Evolutionary conservation across 2,797 vertebrate genomes (phyloP).

Genomic region (Geotrypetes seraphini): DNA sequence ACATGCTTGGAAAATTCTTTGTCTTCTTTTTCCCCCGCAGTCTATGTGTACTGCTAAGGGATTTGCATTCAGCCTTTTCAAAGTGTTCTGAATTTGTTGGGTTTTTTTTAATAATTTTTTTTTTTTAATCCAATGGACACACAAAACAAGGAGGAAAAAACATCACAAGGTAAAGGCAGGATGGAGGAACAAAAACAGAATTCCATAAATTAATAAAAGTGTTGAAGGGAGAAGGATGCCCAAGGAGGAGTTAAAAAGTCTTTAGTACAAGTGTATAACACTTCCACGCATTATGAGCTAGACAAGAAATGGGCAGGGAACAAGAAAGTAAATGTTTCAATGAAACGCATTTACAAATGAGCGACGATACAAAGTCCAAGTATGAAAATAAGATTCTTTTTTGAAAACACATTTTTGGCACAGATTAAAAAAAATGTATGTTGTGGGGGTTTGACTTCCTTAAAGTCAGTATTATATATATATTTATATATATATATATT

Average conservation of each 20-base stretch:
- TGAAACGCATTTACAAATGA: slow-evolving; percentile 70
- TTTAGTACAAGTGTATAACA: slow-evolving; percentile 50
- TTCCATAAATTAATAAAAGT: slow-evolving; percentile 69
- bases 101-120: slow-evolving; percentile 93
- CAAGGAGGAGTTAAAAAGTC: slow-evolving; percentile 21
- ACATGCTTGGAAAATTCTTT: too few species aligned
- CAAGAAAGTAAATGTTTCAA: slow-evolving; percentile 31
- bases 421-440: slow-evolving; percentile 81
- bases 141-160: slow-evolving; percentile 54
- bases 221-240: slow-evolving; percentile 18
- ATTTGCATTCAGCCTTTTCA: slow-evolving; percentile 52
- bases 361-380: slow-evolving; percentile 90
- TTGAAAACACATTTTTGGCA: slow-evolving; percentile 94
- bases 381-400: slow-evolving; percentile 96
- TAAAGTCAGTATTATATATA: slow-evolving; percentile 81
- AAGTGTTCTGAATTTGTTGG: slow-evolving; percentile 59
- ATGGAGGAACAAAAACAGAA: slow-evolving; percentile 49
- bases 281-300: slow-evolving; percentile 33
- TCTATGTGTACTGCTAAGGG: too few species aligned
- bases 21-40: too few species aligned
- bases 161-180: slow-evolving; percentile 9
- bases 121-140: slow-evolving; percentile 83
- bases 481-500: slow-evolving; percentile 95
- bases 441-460: slow-evolving; percentile 53
- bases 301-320: too few species aligned